A percentile compares a stretch with the other conserved stretches of the same genome.
phyloP scores from a whole-genome alignment of 2,888 invertebrate genomes.

The Aporophyla lueneburgensis region DNA sequence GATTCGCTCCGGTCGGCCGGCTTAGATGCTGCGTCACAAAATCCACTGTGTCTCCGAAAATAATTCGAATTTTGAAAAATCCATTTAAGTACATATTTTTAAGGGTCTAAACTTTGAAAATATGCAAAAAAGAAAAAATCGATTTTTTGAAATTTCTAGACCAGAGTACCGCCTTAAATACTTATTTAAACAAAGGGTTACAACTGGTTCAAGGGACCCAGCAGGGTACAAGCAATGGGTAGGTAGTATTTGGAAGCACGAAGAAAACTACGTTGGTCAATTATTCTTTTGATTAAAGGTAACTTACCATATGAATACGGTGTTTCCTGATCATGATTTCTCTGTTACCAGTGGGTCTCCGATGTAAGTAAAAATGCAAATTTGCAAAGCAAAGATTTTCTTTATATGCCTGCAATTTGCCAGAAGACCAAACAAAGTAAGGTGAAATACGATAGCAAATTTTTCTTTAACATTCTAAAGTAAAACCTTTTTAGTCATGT shows the following conservation, averaged over 20 bases:
- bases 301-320: not conserved
- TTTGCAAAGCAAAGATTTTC: not conserved
- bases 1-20: too few relatives aligned
- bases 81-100: too few relatives aligned
- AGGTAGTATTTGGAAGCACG: not conserved
- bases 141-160: too few relatives aligned
- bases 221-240: not conserved
- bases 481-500: not conserved
- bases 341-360: not conserved
- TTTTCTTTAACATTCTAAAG: not conserved
- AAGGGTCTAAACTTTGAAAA: too few relatives aligned
- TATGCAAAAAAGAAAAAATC: too few relatives aligned
- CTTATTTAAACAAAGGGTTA: constrained; percentile 35
- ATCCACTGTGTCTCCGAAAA: too few relatives aligned
- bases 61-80: too few relatives aligned
- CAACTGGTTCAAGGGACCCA: constrained; percentile 9
- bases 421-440: not conserved
- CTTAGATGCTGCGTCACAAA: too few relatives aligned
- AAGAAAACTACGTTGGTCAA: not conserved
- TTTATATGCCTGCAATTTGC: not conserved
- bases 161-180: too few relatives aligned
- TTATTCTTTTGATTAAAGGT: not conserved
- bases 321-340: not conserved
- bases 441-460: not conserved
- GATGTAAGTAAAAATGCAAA: not conserved